Evolutionary conservation across 2,888 invertebrate species (phyloP).

Genomic region (Andrena flavipes): DNA sequence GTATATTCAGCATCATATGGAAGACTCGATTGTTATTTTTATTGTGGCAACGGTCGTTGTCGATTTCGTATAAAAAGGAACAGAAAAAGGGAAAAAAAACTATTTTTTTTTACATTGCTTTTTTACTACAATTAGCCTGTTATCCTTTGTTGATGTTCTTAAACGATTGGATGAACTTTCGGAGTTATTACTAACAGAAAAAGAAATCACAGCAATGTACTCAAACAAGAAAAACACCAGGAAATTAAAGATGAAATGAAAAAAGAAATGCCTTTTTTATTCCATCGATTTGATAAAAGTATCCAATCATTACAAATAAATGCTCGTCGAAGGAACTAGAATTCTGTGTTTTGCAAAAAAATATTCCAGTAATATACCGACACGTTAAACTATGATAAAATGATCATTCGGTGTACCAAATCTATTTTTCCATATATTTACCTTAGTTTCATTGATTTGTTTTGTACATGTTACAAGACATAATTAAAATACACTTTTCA

Average conservation of each 20-base stretch:
- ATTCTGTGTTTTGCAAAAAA: slow-evolving; percentile 22
- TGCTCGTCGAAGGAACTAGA: background rate
- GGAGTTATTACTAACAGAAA: slow-evolving; percentile 59
- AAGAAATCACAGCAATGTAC: slow-evolving; percentile 73
- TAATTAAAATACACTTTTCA: slow-evolving; percentile 47
- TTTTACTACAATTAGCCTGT: slow-evolving; percentile 65
- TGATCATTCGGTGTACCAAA: slow-evolving; percentile 39
- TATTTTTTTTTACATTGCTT: slow-evolving; percentile 71
- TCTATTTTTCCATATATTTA: slow-evolving; percentile 38
- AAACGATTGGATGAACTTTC: slow-evolving; percentile 65
- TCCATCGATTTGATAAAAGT: slow-evolving; percentile 2
- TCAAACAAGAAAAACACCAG: slow-evolving; percentile 67
- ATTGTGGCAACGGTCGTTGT: slow-evolving; percentile 39
- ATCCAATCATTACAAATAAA: slow-evolving; percentile 1
- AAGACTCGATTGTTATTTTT: slow-evolving; percentile 61
- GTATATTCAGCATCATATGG: slow-evolving; percentile 53
- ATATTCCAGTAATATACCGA: background rate
- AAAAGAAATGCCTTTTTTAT: slow-evolving; percentile 44
- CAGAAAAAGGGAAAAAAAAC: slow-evolving; percentile 10
- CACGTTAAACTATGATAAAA: slow-evolving; percentile 23
- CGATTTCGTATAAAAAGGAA: slow-evolving; percentile 38
- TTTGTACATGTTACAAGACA: slow-evolving; percentile 37
- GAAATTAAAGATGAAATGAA: slow-evolving; percentile 71
- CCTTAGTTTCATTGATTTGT: slow-evolving; percentile 27
- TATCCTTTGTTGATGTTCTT: slow-evolving; percentile 63